Conservation (phyloP, 2,113 vertebrate species). For the Hippocampus guttulatus region DNA sequence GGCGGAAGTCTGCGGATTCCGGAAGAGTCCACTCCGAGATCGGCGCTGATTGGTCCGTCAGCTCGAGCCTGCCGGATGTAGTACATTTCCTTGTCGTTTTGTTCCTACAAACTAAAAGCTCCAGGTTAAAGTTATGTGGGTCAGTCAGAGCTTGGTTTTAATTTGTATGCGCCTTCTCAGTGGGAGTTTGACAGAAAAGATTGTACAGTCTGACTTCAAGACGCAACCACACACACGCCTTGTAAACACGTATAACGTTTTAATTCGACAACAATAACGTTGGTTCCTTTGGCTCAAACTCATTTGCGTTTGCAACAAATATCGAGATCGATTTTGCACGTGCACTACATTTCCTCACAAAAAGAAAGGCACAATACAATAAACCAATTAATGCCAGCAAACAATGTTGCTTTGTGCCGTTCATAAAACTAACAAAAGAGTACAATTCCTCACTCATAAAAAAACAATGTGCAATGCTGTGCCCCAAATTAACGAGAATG, state of each 20-base stretch:
- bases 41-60: constrained; percentile 1
- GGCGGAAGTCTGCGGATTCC: background rate
- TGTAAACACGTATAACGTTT: background rate
- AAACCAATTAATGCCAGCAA: too few relatives aligned
- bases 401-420: too few relatives aligned
- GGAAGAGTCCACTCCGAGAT: background rate
- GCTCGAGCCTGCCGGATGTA: constrained; percentile 13
- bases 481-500: too few relatives aligned
- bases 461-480: too few relatives aligned
- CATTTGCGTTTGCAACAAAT: too few relatives aligned
- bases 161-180: background rate
- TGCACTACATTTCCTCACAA: too few relatives aligned
- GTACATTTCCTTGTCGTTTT: background rate
- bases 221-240: background rate
- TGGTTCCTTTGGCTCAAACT: background rate
- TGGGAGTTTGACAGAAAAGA: background rate
- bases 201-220: background rate
- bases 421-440: too few relatives aligned
- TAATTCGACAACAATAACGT: background rate
- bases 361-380: too few relatives aligned
- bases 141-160: background rate
- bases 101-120: background rate
- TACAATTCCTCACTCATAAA: too few relatives aligned
- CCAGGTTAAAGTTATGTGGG: background rate
- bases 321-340: too few relatives aligned